Evolutionary conservation across 2,888 invertebrate species (phyloP).

Genomic region (Rotaria socialis): DNA sequence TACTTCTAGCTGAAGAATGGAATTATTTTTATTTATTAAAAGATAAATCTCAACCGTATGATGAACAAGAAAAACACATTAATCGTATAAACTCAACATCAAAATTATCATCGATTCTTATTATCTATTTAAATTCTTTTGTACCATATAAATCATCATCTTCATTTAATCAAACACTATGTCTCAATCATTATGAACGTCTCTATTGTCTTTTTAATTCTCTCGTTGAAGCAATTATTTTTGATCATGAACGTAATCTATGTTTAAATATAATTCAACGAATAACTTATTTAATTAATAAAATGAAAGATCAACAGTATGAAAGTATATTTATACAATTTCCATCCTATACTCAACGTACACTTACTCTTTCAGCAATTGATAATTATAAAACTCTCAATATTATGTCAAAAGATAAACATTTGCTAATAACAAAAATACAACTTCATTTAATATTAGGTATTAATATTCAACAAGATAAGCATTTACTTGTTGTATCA

Average conservation of each 20-base stretch:
- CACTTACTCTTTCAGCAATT: not conserved
- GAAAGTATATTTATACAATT: constrained; percentile 11
- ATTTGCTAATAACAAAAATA: not conserved
- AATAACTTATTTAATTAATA: not conserved
- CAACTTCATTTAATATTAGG: constrained; percentile 9
- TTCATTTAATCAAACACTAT: not conserved
- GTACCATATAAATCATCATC: not conserved
- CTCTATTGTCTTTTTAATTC: constrained; percentile 14
- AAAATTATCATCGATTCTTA: not conserved
- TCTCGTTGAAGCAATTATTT: not conserved
- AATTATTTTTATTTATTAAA: constrained; percentile 27
- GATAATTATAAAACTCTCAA: not conserved
- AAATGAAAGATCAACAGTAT: constrained; percentile 12
- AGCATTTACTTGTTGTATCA: constrained; percentile 25
- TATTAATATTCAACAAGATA: constrained; percentile 22
- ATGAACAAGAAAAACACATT: constrained; percentile 37
- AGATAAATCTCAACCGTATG: not conserved
- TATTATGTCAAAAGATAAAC: constrained; percentile 4
- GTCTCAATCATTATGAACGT: constrained; percentile 32
- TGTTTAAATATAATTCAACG: not conserved
- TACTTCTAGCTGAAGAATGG: constrained; percentile 31
- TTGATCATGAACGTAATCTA: not conserved
- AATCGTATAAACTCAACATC: not conserved
- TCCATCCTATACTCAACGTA: not conserved
- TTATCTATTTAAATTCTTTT: constrained; percentile 22